A percentile compares a stretch with the other conserved stretches of the same genome.
Evolutionary conservation across 2,888 invertebrate species (phyloP).

Genomic region (Monoplex corrugatus): DNA sequence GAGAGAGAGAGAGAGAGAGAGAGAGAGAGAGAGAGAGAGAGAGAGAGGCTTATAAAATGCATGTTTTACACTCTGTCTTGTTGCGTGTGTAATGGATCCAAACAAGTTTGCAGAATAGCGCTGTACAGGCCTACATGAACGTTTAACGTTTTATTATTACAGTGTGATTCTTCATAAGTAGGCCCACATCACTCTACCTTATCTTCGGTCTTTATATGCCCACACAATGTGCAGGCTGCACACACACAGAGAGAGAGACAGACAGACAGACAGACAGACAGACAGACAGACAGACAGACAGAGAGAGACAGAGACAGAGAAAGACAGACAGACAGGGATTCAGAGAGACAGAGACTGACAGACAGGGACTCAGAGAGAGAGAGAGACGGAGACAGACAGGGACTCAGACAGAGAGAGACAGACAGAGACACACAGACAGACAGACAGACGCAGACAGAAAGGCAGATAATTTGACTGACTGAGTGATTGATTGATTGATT

Average conservation of each 20-base stretch:
- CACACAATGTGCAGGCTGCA: neutral
- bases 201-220: no score
- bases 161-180: no score
- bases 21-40: neutral
- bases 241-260: neutral
- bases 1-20: conserved; percentile 23
- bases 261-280: conserved; percentile 9
- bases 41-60: neutral
- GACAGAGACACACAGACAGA: neutral
- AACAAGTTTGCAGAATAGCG: neutral
- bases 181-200: no score
- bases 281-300: conserved; percentile 42
- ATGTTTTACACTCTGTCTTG: neutral
- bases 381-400: neutral
- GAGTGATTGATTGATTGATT: no score
- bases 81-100: neutral
- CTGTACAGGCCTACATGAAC: neutral
- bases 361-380: neutral
- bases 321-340: neutral
- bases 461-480: neutral
- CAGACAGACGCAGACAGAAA: neutral
- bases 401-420: neutral
- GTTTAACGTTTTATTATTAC: no score
- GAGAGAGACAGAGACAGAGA: conserved; percentile 31
- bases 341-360: neutral